These are phyloP conservation scores for Micronycteris hirsuta DNA, from an alignment of 2,113 vertebrate genomes.

Conservation along the genomic window DNA sequence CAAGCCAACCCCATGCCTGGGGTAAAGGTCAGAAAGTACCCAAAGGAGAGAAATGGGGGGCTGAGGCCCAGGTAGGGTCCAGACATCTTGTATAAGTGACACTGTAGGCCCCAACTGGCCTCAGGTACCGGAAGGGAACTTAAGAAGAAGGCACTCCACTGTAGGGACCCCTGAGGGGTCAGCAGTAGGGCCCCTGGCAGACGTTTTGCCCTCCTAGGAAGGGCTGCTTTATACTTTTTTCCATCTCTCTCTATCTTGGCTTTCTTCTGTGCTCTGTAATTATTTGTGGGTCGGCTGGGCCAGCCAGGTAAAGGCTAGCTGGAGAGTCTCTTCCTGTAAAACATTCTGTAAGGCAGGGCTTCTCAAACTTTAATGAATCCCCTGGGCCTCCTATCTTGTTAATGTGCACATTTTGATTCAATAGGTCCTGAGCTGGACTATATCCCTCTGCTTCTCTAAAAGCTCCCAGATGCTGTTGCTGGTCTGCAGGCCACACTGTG, in stretches of 20 bases:
- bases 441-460: neutral
- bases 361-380: neutral
- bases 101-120: no score
- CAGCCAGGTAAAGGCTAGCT: neutral
- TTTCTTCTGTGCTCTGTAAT: neutral
- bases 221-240: neutral
- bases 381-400: neutral
- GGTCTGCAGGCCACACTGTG: neutral
- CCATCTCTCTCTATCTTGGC: neutral
- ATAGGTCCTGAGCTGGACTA: neutral
- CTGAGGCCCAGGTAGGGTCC: neutral
- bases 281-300: no score
- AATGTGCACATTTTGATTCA: neutral
- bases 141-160: neutral
- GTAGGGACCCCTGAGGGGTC: neutral
- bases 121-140: neutral
- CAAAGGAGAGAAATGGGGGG: neutral
- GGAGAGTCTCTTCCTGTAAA: neutral
- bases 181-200: neutral
- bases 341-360: neutral
- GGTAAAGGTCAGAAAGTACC: neutral
- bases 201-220: neutral
- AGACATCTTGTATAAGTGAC: neutral
- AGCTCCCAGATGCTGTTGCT: neutral
- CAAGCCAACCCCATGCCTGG: neutral